These are phyloP conservation scores for Drosophila quasianomalipes DNA, from an alignment of 2,888 invertebrate species.

Conservation along the genomic window DNA sequence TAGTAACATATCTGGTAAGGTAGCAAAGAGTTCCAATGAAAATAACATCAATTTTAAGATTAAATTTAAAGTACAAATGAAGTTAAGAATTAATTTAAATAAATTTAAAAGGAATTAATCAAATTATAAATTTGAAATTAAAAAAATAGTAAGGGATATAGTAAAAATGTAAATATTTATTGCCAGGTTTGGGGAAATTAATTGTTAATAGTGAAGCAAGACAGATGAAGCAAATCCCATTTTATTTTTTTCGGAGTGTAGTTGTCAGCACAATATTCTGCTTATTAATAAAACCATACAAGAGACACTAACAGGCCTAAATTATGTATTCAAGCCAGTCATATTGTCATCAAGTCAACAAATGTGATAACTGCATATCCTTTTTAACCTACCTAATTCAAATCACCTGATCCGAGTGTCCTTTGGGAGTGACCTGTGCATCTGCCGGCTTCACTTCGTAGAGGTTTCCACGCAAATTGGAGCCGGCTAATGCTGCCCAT, in stretches of 20 bases:
- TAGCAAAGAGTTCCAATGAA: not conserved
- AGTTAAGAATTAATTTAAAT: not conserved
- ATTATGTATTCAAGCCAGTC: constrained; percentile 2
- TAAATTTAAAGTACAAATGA: not conserved
- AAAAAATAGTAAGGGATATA: not conserved
- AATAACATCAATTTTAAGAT: not conserved
- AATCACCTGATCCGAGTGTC: constrained; percentile 21
- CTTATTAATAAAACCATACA: constrained; percentile 48
- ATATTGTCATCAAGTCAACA: constrained; percentile 8
- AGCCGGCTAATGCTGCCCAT: constrained; percentile 55
- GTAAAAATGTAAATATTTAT: rapidly evolving
- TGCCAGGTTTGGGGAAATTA: not conserved
- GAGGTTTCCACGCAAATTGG: constrained; percentile 16
- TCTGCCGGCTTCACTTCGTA: not conserved
- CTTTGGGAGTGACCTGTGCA: constrained; percentile 42
- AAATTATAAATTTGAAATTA: not conserved
- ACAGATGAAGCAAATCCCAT: not conserved
- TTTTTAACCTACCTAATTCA: not conserved
- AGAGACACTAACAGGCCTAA: not conserved
- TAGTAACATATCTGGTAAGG: not conserved
- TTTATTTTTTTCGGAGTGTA: not conserved
- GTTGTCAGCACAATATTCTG: constrained; percentile 15
- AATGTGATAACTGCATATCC: not conserved
- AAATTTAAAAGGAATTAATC: not conserved
- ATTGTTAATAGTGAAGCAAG: not conserved